Base-by-base conservation (phyloP, 2,113 vertebrate genomes). In the Dromiciops gliroides region DNA sequence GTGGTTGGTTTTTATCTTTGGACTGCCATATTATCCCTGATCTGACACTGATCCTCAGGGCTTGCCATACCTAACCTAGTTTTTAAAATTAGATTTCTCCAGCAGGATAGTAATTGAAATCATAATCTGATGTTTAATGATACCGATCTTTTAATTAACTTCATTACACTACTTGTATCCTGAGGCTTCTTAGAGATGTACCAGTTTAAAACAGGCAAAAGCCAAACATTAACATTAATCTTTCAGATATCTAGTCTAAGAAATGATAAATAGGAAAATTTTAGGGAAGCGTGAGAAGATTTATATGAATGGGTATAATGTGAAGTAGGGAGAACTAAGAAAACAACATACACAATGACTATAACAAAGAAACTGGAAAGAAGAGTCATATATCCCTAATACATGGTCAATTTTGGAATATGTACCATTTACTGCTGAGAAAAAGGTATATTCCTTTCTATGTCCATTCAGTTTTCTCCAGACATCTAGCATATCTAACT, bases 41-140 rank as follows among this genome's bases (percentile, higher is more conserved):
- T 48, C 37, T 93, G 53, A 48, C 91, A 9, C 47, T 90, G 94
- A 75, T 92, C 47, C 94, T 93, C 47, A 94, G 51, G 90, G 0
- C 8, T 2, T 3, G 95, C 48, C 50, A 8, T 11, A 24, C 5
- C 7, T 8, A 26, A 95, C 37, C 48, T 47, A 14, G 19, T 28
- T 95, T 89, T 94, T 93, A 96, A 93, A 89, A 37, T 92, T 19
- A 51, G 26, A n/a, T 48, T 90, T 48, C 26, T 95, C 50, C 26
- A 75, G 37, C 0, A 95, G 91, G 83, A 89, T 12, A 28, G 0
- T 8, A 48, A 50, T 12, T 83, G 67, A 91, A 89, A 89, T 16
- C 93, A 48, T n/a, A 94, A 89, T 60, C 52, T 89, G 88, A 94
- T 52, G 37, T 91, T 93, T 91, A 91, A 53, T 48, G 92, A 90